Evolutionary conservation across 2,888 invertebrate species (phyloP).

Genomic region (Eupelmus urozonus): DNA sequence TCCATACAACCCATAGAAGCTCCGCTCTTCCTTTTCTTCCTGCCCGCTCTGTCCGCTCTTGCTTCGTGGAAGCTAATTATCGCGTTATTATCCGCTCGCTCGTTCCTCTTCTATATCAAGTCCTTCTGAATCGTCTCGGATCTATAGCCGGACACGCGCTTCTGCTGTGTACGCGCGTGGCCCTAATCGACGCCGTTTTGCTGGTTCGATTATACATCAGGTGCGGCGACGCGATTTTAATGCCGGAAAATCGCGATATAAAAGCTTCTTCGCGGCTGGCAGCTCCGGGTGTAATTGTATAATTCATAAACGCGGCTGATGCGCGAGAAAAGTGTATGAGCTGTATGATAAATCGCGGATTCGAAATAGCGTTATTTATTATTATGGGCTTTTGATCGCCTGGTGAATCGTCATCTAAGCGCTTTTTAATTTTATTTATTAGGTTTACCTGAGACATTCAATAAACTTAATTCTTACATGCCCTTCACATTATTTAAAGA

Average conservation of each 20-base stretch:
- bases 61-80: constrained; percentile 69
- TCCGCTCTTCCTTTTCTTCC: background rate
- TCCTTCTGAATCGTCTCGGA: constrained; percentile 53
- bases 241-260: constrained; percentile 37
- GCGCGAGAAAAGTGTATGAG: too few species aligned
- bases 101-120: constrained; percentile 65
- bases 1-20: background rate
- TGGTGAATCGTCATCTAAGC: too few species aligned
- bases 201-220: constrained; percentile 16
- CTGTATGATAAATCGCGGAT: too few species aligned
- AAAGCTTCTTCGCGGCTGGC: background rate
- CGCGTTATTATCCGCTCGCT: constrained; percentile 64
- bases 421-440: too few species aligned
- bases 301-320: too few species aligned
- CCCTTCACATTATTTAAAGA: too few species aligned
- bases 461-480: too few species aligned
- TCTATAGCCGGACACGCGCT: constrained; percentile 19
- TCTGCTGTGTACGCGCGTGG: background rate
- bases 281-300: too few species aligned
- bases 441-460: too few species aligned
- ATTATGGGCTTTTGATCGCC: too few species aligned
- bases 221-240: constrained; percentile 29
- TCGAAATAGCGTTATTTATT: too few species aligned
- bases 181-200: constrained; percentile 43
- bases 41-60: background rate